Conservation (phyloP, 1,140 invertebrate species). For the Drosophila kurseongensis region DNA sequence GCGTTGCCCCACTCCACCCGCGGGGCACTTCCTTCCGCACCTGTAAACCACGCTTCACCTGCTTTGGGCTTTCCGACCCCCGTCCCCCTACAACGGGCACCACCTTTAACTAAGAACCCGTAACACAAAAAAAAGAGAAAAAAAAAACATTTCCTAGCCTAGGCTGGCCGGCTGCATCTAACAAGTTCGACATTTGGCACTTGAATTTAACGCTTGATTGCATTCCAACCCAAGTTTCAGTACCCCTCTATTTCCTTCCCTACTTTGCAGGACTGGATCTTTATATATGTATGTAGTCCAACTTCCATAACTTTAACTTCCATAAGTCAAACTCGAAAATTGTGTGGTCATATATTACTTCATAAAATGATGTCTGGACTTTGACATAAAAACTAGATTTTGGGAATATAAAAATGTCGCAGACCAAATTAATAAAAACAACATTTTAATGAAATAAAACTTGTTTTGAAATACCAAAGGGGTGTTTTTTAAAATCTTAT, state of each 20-base stretch:
- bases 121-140: slow-evolving; percentile 56
- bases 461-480: no score
- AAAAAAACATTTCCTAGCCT: slow-evolving; percentile 32
- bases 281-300: slow-evolving; percentile 5
- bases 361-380: no score
- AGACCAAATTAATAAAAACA: no score
- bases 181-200: slow-evolving; percentile 79
- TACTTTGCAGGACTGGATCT: slow-evolving; percentile 13
- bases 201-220: slow-evolving; percentile 82
- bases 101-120: slow-evolving; percentile 38
- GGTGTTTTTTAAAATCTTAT: no score
- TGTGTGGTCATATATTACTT: background rate
- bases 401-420: no score
- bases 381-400: no score
- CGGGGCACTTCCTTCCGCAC: slow-evolving; percentile 39
- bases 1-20: slow-evolving; percentile 1
- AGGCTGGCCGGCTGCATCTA: slow-evolving; percentile 61
- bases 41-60: slow-evolving; percentile 41
- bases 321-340: background rate
- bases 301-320: slow-evolving; percentile 23
- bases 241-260: slow-evolving; percentile 2
- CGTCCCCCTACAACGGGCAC: slow-evolving; percentile 13
- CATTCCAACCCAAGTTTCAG: slow-evolving; percentile 42
- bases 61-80: slow-evolving; percentile 19
- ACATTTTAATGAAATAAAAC: no score